A percentile compares a stretch with the other conserved stretches of the same genome.
These are phyloP conservation scores for Nibea coibor DNA, from an alignment of 2,113 vertebrate genomes.

Conservation along the genomic window DNA sequence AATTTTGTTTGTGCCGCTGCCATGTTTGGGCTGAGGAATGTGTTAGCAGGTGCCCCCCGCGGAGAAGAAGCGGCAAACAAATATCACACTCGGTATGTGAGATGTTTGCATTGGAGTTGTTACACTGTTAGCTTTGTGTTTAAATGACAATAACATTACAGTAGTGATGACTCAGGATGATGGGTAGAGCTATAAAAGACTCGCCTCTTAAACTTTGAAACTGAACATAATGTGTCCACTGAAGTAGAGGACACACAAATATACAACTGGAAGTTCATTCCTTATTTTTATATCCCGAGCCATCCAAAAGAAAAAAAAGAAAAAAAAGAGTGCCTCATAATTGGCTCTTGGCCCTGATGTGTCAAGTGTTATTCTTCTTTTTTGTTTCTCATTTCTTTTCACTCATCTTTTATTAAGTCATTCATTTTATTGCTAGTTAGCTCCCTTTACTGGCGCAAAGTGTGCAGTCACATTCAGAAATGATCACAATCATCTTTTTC, in stretches of 20 bases:
- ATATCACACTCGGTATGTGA: not conserved
- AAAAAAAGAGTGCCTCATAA: not conserved
- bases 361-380: not conserved
- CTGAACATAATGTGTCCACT: not conserved
- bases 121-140: constrained; percentile 2
- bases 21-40: constrained; percentile 65
- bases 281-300: not conserved
- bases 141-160: not conserved
- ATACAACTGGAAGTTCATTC: not conserved
- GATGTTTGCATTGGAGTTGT: constrained; percentile 3
- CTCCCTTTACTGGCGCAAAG: not conserved
- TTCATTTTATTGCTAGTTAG: not conserved
- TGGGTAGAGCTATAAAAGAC: not conserved
- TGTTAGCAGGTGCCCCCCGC: constrained; percentile 65
- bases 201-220: not conserved
- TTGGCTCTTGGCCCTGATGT: not conserved
- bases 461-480: too few relatives aligned
- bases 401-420: too few relatives aligned
- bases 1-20: constrained; percentile 67
- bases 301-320: not conserved
- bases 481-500: constrained; percentile 13
- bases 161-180: constrained; percentile 13
- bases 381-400: not conserved
- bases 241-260: not conserved
- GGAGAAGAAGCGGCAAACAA: constrained; percentile 37